Conservation (phyloP, 2,113 vertebrate species). For the Oceanites oceanicus region DNA sequence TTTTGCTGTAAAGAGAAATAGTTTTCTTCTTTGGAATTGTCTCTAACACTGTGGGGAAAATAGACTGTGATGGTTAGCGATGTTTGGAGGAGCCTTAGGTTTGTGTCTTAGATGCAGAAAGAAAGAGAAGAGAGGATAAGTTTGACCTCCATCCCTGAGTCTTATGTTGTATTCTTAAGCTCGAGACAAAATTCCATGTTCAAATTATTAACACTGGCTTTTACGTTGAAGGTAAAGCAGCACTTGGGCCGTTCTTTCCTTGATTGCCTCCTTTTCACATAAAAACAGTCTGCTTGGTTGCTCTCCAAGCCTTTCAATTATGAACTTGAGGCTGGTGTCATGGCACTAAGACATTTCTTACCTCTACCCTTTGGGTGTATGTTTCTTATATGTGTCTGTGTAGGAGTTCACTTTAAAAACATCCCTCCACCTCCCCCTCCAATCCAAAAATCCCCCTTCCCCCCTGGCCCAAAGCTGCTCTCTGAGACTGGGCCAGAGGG, state of each 20-base stretch:
- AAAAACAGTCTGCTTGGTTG: not conserved
- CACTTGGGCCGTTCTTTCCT: not conserved
- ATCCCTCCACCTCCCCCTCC: not conserved
- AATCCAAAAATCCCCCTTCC: not conserved
- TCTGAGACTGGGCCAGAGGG: not conserved
- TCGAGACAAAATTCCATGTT: not conserved
- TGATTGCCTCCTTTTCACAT: not conserved
- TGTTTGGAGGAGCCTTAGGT: not conserved
- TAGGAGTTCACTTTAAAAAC: not conserved
- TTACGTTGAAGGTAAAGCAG: not conserved
- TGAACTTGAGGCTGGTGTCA: not conserved
- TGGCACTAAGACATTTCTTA: not conserved
- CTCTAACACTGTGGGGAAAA: not conserved
- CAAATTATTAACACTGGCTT: not conserved
- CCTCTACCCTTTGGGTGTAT: not conserved
- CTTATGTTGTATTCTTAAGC: not conserved
- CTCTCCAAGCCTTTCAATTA: not conserved
- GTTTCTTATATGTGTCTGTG: not conserved
- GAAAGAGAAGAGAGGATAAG: not conserved
- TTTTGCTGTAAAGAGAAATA: not conserved
- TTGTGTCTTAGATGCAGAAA: not conserved
- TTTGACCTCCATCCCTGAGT: not conserved
- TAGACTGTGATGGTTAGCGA: not conserved
- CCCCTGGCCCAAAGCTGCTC: not conserved
- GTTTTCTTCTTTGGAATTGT: not conserved